Base-by-base conservation (phyloP, 2,888 invertebrate genomes). In the Blomia tropicalis region DNA sequence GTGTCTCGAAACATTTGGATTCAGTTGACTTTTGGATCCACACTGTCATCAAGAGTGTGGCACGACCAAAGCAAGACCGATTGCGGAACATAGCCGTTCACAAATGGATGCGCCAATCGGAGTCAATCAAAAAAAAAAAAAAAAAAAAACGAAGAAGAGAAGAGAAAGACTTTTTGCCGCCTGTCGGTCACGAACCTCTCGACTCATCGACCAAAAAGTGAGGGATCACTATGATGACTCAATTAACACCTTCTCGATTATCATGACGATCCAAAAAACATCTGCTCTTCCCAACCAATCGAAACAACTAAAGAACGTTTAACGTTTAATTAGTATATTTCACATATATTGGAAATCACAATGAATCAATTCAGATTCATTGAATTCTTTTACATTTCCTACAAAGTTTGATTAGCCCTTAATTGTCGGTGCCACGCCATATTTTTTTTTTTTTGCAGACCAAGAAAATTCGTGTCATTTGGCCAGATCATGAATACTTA, bases 211-310 rank as follows among this genome's bases (percentile, higher is more conserved):
- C 7, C 51, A n/a, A n/a, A n/a, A n/a, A n/a, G n/a, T n/a, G n/a
- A n/a, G n/a, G n/a, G n/a, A n/a, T n/a, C n/a, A n/a, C n/a, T 47
- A 11, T 47, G 51, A 47, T 14, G 51, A 19, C 51, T 47, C 51
- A 11, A 47, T 47, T 47, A 47, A 47, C 51, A 47, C 51, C 51
- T 47, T 47, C 51, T 47, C 51, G 51, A 47, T 47, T 47, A 47
- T 47, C 51, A 19, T 11, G 51, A 7, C 36, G 36, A 47, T n/a
- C n/a, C n/a, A n/a, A n/a, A n/a, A n/a, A n/a, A n/a, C 51, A 47
- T 47, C 51, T 47, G 51, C 51, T 19, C 41, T 14, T 14, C 41
- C 41, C 14, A n/a, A 17, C n/a, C 41, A n/a, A n/a, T n/a, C n/a
- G 41, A 41, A n/a, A 41, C n/a, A 17, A n/a, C 41, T n/a, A 17